phyloP scores from a whole-genome alignment of 2,113 vertebrate genomes.

The Eptesicus fuscus region DNA sequence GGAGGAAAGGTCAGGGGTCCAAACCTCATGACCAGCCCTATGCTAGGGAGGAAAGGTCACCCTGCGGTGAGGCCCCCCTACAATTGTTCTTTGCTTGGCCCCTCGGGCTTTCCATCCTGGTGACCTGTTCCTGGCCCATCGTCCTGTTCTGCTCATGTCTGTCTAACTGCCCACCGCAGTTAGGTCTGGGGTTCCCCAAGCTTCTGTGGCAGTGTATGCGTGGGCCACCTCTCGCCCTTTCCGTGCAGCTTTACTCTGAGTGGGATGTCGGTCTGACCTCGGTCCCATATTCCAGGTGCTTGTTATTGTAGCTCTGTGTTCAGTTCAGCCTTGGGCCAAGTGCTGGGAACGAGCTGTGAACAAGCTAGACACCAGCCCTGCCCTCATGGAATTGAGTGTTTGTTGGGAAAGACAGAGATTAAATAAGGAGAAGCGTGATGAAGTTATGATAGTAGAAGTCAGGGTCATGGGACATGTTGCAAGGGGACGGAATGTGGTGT shows the following conservation, averaged over 20 bases:
- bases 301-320: slow-evolving; percentile 6
- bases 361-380: background rate
- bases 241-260: background rate
- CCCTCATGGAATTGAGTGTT: background rate
- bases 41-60: too few species aligned
- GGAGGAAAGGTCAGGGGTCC: too few species aligned
- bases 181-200: background rate
- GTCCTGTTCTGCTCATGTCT: too few species aligned
- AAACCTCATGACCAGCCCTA: too few species aligned
- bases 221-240: background rate
- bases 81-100: too few species aligned
- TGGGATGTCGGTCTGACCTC: background rate
- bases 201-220: background rate
- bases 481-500: background rate
- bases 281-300: background rate
- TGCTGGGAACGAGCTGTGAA: background rate
- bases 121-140: too few species aligned
- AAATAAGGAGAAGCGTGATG: background rate
- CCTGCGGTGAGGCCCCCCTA: too few species aligned
- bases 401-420: background rate
- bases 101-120: too few species aligned
- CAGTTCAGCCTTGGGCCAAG: background rate
- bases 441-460: background rate
- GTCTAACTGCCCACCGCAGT: too few species aligned
- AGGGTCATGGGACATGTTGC: too few species aligned